Evolutionary conservation across 1,140 invertebrate species (phyloP), one percentile per base, ranked within the genome.

Genomic region (Brachionus sp.): DNA sequence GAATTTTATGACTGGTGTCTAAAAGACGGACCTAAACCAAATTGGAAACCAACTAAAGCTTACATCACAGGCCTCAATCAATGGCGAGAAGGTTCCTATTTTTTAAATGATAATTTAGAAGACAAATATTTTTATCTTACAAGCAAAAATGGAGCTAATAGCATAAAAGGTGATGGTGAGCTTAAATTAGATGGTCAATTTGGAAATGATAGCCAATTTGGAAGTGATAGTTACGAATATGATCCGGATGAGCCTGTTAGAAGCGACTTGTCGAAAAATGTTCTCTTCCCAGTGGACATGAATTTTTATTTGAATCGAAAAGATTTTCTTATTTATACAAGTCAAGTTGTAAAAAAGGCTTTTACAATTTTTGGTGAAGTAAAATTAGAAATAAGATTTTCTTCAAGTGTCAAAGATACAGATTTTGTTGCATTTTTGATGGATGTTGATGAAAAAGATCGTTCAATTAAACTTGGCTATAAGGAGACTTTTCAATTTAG

Each of bases 1-100:
- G 77, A 82, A 6, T 82, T 82, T 68, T 82, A n/a, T 68, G 39
- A 82, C 25, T 82, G 77, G 77, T 82, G 77, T 46, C 25, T 82
- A 16, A 82, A 82, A 29, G 16, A 82, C 42, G 25, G 19, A n/a
- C 5, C 50, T 44, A 9, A 23, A 44, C 77, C 77, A 5, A 13
- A 62, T 12, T 82, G 77, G 77, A 5, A 64, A 16, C 6, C 16
- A 6, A 25, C 5, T 3, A 35, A 13, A 9, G 4, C 37, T 0
- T 82, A 42, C 35, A 82, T 82, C 16, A 82, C 77, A 1, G 77
- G 77, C 19, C 25, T 10, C 6, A 64, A 82, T 39, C 6, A 62
- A 44, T 82, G 77, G 77, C 0, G 12, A 3, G 13, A 78, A n/a
- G 19, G 42, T 29, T n/a, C 7, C 1, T 7, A 13, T 16, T 19